Base-by-base conservation (phyloP, 53 echinoderm and acorn worm genomes). In the Mesocentrotus franciscanus region DNA sequence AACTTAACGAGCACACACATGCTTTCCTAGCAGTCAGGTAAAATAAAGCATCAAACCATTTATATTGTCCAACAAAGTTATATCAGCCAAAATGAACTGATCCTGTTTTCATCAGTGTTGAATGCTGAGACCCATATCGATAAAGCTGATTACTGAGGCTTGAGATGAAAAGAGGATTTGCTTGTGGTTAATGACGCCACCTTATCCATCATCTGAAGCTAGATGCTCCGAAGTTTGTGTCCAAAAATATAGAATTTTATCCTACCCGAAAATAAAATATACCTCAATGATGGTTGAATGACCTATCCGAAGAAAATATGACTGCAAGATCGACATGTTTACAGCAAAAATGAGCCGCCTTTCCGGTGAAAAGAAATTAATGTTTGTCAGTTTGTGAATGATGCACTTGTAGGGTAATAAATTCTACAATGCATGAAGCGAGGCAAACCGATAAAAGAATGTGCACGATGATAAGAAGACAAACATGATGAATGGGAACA, bases 361-460 rank as follows among this genome's bases (percentile, higher is more conserved):
- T 84, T 84, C 39, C 39, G 84, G 22, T 42, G 42, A 84, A 84
- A 35, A 84, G 39, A 22, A 84, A n/a, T n/a, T 49, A 24, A 84
- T 55, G 49, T 84, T 84, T 64, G 64, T 64, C 64, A 64, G 64
- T 64, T 64, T 24, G 84, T 84, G 84, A 39, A 49, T 84, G 42
- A 20, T 84, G 55, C 84, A 55, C 20, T 42, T 55, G 49, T 78
- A 55, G 17, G 39, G 84, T 55, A 20, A 84, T 78, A 78, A 84
- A 84, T 42, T 84, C 42, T 84, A 17, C 30, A 78, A 34, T 34
- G 27, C 34, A 29, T 78, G 78, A 10, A 78, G 12, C 8, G 32
- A 78, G 30, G 13, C 34, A 78, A 8, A 14, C 78, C 32, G 34
- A 30, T 12, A 49, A 49, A 76, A 76, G 76, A 76, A 76, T 33